Evolutionary conservation across 2,888 invertebrate genomes (phyloP).

Genomic region (Octonoba sinensis): DNA sequence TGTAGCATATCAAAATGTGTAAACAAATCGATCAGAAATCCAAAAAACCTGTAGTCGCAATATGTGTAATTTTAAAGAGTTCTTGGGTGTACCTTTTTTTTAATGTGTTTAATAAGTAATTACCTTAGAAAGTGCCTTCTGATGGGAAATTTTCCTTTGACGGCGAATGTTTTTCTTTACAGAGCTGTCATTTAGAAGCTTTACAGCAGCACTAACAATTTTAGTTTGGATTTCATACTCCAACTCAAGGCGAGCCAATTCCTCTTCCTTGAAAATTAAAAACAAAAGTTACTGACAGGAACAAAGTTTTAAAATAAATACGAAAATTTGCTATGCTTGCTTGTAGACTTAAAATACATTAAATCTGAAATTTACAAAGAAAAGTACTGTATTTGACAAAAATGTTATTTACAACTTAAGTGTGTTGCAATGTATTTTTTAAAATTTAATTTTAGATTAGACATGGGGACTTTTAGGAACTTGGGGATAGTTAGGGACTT

Average conservation of each 20-base stretch:
- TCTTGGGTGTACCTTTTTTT: too few relatives aligned
- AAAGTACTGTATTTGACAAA: too few relatives aligned
- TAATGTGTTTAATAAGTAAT: background rate
- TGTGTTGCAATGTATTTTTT: too few relatives aligned
- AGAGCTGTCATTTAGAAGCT: constrained; percentile 78
- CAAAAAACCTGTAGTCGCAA: background rate
- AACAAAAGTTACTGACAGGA: background rate
- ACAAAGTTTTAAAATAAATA: too few relatives aligned
- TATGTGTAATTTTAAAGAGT: background rate
- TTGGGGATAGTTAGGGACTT: too few relatives aligned
- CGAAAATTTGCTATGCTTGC: too few relatives aligned
- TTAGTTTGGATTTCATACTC: constrained; percentile 81
- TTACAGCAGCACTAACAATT: constrained; percentile 80
- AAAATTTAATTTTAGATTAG: too few relatives aligned
- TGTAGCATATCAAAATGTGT: too few relatives aligned
- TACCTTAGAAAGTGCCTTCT: constrained; percentile 73
- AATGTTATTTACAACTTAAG: too few relatives aligned
- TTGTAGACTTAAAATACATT: too few relatives aligned
- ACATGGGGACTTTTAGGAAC: too few relatives aligned
- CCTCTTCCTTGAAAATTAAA: constrained; percentile 74
- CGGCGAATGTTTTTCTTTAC: constrained; percentile 79
- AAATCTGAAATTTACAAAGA: too few relatives aligned
- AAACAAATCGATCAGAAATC: background rate
- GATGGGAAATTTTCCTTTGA: constrained; percentile 78
- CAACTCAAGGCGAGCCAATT: constrained; percentile 77